A percentile compares a stretch with the other conserved stretches of the same genome.
Conservation (phyloP, 2,113 vertebrate genomes). For the Eptesicus fuscus region DNA sequence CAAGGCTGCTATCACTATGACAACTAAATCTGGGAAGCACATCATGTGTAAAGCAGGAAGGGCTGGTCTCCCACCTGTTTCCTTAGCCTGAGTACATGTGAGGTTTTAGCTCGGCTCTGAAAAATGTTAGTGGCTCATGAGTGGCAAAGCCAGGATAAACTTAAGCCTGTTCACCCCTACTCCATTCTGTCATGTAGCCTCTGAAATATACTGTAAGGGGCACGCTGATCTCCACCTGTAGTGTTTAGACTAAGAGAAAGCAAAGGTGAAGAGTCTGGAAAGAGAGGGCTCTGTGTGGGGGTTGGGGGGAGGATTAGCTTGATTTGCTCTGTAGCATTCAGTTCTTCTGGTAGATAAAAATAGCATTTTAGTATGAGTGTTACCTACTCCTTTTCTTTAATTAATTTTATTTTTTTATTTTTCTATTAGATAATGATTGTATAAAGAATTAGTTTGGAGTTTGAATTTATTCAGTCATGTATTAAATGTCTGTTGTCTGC, state of each 20-base stretch:
- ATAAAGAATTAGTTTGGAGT: not conserved
- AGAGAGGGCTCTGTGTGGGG: not conserved
- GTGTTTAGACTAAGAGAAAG: not conserved
- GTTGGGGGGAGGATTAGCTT: not conserved
- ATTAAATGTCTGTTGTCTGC: not conserved
- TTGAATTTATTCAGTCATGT: not conserved
- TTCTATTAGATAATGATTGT: not conserved
- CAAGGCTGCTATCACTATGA: not conserved
- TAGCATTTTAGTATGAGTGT: not conserved
- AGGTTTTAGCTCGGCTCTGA: not conserved
- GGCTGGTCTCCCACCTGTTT: not conserved
- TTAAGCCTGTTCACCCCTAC: not conserved
- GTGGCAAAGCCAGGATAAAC: not conserved
- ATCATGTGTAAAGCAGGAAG: not conserved
- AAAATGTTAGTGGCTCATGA: not conserved
- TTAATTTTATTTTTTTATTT: not conserved
- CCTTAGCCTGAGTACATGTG: not conserved
- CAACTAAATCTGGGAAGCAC: not conserved
- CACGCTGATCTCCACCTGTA: not conserved
- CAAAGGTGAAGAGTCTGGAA: not conserved
- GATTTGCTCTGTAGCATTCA: not conserved
- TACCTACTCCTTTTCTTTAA: not conserved
- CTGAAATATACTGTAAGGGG: not conserved
- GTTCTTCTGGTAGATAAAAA: not conserved
- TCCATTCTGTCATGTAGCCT: not conserved